Base-by-base conservation (phyloP, 2,888 invertebrate genomes). In the Dasypogon diadema region DNA sequence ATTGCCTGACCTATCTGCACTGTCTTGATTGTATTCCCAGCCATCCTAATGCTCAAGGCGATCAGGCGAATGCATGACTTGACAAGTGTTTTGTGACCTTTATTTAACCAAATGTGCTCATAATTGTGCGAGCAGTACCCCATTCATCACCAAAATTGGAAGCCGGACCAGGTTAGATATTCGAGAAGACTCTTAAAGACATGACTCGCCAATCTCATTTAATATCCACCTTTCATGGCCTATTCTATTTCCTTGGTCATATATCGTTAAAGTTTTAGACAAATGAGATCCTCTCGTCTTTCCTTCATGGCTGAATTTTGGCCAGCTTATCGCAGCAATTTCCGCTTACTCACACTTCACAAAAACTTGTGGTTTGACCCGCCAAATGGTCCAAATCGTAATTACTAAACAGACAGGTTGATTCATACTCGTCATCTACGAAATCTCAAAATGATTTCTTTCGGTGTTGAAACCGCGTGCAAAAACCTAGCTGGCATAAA, bases 41-140 rank as follows among this genome's bases (percentile, higher is more conserved):
- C 1, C n/a, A 12, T 51, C 51, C 51, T 18, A 46, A 22, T 14
- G 42, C 48, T 34, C 14, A 24, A 46, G 65, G 48, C 48, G 48
- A 68, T 46, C 46, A 12, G 21, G 24, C 65, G n/a, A 16, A 24
- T 65, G 46, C 22, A 46, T 68, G 65, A 68, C 24, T 68, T 48
- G 65, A 68, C 48, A 68, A 48, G 48, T 68, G 48, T 68, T 68
- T 68, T 68, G 65, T 68, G 48, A 68, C 65, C 48, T 68, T 68
- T 48, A 68, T 48, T 68, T 26, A 48, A 48, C 22, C 42, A 46
- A 68, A 68, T 68, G 48, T 46, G 16, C 16, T 48, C 65, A 68
- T 68, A 48, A 68, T 68, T 68, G 46, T 16, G 18, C 63, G 46
- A 22, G 22, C 6, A 10, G 6, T 46, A n/a, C 48, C n/a, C 48